A percentile compares a stretch with the other conserved stretches of the same genome.
Conservation (phyloP, 2,888 invertebrate species). For the Metellina segmentata region DNA sequence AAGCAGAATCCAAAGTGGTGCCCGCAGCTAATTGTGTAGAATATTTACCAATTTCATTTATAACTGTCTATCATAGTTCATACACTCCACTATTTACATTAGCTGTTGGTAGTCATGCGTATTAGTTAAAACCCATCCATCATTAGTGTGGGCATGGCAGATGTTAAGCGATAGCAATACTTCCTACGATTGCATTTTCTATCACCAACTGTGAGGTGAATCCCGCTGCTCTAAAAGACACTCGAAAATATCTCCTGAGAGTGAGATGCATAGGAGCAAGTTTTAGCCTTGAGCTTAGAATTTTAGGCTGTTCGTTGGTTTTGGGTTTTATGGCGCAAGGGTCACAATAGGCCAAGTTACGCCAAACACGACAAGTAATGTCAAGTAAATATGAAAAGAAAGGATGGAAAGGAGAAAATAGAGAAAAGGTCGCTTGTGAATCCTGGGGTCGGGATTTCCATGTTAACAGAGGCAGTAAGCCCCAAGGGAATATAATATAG, state of each 20-base stretch:
- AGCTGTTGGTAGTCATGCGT: not conserved
- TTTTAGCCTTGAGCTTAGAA: no score
- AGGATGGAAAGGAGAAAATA: no score
- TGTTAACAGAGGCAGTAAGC: no score
- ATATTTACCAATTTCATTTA: not conserved
- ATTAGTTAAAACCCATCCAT: not conserved
- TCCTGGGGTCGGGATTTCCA: no score
- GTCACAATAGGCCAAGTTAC: no score
- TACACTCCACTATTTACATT: not conserved
- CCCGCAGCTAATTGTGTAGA: not conserved
- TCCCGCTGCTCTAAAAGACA: not conserved
- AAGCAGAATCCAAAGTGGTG: not conserved
- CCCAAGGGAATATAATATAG: no score
- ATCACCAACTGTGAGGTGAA: not conserved
- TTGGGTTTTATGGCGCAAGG: no score
- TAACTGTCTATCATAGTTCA: not conserved
- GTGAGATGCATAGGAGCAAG: not conserved
- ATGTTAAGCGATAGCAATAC: not conserved
- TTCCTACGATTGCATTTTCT: not conserved
- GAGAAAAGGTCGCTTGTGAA: no score
- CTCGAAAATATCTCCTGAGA: not conserved
- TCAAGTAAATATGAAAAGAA: no score
- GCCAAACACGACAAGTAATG: no score
- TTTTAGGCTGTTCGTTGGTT: no score
- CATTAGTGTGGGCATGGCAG: not conserved